phyloP scores from a whole-genome alignment of 2,797 vertebrate species.

The Hippocampus kuda region DNA sequence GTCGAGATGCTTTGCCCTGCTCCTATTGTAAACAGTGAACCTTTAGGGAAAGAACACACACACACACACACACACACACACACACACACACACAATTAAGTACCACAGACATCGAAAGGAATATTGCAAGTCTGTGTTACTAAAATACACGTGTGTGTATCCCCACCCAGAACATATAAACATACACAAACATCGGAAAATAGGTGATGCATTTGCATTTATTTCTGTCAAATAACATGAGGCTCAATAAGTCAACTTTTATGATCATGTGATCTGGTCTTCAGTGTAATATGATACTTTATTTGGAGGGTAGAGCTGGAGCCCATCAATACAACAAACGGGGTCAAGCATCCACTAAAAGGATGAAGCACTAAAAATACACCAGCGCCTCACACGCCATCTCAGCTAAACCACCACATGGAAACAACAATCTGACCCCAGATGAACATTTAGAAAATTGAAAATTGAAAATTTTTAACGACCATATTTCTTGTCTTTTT shows the following conservation, averaged over 20 bases:
- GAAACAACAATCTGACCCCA: background rate
- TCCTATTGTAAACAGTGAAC: constrained; percentile 62
- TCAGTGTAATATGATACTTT: constrained; percentile 33
- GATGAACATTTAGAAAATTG: background rate
- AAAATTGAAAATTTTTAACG: background rate
- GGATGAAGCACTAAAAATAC: constrained; percentile 49
- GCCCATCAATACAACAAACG: constrained; percentile 36
- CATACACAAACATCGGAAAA: constrained; percentile 3
- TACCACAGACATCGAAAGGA: constrained; percentile 29
- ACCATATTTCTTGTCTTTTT: background rate
- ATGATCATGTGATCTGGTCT: constrained; percentile 19
- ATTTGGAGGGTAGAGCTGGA: constrained; percentile 10
- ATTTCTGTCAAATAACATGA: constrained; percentile 12
- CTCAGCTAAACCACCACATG: constrained; percentile 5
- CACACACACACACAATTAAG: constrained; percentile 17
- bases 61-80: constrained; percentile 5
- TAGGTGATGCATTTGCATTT: constrained; percentile 10
- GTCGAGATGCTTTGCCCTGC: constrained; percentile 55
- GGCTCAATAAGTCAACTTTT: constrained; percentile 8
- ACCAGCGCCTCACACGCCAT: constrained; percentile 22
- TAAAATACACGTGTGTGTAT: background rate
- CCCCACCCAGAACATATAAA: background rate
- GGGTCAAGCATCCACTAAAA: constrained; percentile 48
- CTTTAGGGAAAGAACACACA: constrained; percentile 34
- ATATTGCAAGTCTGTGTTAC: constrained; percentile 7